Base-by-base conservation (phyloP, 2,888 invertebrate species). In the Drosophila pegasa region DNA sequence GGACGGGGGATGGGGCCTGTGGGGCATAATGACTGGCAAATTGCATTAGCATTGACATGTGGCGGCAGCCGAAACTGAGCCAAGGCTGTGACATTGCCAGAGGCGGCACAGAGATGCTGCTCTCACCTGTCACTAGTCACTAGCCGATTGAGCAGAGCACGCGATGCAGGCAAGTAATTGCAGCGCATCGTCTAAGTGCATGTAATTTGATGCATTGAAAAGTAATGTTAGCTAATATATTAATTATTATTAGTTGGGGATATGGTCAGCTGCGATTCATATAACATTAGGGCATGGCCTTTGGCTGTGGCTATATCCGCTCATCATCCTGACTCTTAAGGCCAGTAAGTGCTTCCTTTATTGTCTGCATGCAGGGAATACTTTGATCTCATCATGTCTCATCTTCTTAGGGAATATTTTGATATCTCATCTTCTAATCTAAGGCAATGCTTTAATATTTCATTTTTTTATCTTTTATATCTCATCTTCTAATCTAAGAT, bases 11-110 rank as follows among this genome's bases (percentile, higher is more conserved):
- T 16, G 4, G 33, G 1, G 29, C 10, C 4, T 37, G 0, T 38
- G 64, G 60, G 65, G 38, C 38, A 79, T 78, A 78, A 75, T 78
- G 65, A 74, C 68, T 60, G 55, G 62, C 55, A 80, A 71, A 80
- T 83, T 82, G 83, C 83, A 62, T 67, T 57, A 48, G 45, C 51
- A 78, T 63, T 58, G 61, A 72, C 65, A 64, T 52, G 65, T 37
- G 45, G 58, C 64, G 47, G 35, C 64, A 55, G 14, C 61, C 50
- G 14, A 56, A 72, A 59, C 59, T 47, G 58, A 66, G 65, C 50
- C 69, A 70, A 75, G 76, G 67, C 77, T 71, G 55, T 29, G 55
- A 56, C 51, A 65, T 57, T 29, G 74, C 67, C 65, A 35, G 16
- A 27, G 31, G 55, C 57, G 35, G 40, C n/a, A 35, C 20, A 38